Conservation (phyloP, 1,140 invertebrate species). For the Cydia strobilella region DNA sequence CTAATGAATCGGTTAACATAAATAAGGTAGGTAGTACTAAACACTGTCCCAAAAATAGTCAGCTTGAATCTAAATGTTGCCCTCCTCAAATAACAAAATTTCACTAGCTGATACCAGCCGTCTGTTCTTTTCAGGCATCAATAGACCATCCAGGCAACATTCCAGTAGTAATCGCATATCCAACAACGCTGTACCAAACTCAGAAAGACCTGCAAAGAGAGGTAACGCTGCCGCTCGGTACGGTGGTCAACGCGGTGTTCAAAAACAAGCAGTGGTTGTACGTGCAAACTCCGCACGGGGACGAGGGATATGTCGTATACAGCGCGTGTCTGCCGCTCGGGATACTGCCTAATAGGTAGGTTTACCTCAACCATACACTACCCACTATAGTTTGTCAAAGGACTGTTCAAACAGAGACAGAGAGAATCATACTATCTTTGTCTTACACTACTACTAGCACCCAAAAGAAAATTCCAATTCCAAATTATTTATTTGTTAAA, state of each 20-base stretch:
- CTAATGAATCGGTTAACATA: no score
- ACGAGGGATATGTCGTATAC: slow-evolving; percentile 89
- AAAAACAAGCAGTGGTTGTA: slow-evolving; percentile 91
- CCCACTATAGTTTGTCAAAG: no score
- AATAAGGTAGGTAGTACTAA: no score
- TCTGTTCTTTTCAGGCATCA: slow-evolving; percentile 80
- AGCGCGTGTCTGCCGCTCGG: slow-evolving; percentile 87
- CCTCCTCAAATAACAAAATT: slow-evolving; percentile 19
- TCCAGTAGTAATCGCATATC: slow-evolving; percentile 88
- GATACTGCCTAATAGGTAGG: slow-evolving; percentile 81
- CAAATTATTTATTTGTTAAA: no score
- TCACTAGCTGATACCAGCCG: not conserved
- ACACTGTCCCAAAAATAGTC: no score
- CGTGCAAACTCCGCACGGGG: slow-evolving; percentile 88
- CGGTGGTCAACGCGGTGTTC: slow-evolving; percentile 91
- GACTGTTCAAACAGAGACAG: no score
- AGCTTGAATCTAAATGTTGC: no score
- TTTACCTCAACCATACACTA: not conserved
- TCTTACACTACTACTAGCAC: no score
- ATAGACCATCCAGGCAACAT: slow-evolving; percentile 89
- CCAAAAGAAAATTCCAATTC: no score
- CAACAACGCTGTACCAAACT: slow-evolving; percentile 88
- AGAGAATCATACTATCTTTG: no score
- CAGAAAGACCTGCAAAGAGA: slow-evolving; percentile 86
- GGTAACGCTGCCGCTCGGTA: slow-evolving; percentile 86